These are phyloP conservation scores for Neoitamus cyanurus DNA, from an alignment of 2,888 invertebrate genomes.

Conservation along the genomic window DNA sequence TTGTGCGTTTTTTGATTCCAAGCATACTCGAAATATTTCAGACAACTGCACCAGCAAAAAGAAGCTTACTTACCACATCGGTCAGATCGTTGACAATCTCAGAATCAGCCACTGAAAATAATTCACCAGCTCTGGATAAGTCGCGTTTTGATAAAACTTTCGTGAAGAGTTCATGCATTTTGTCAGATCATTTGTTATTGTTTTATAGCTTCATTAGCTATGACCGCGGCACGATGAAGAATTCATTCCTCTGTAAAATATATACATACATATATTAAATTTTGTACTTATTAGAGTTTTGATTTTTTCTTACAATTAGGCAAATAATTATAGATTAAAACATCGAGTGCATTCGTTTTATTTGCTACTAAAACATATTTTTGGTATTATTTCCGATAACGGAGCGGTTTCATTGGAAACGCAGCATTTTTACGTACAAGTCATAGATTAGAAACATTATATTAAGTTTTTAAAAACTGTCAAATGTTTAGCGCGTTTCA, in stretches of 20 bases:
- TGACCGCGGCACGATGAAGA: neutral
- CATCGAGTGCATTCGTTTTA: too few species aligned
- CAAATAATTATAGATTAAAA: too few species aligned
- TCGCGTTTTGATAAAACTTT: slow-evolving; percentile 91
- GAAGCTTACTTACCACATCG: slow-evolving; percentile 76
- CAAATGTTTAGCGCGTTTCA: too few species aligned
- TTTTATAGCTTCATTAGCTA: slow-evolving; percentile 10
- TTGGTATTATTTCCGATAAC: too few species aligned
- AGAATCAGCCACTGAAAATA: slow-evolving; percentile 88
- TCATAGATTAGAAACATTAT: too few species aligned
- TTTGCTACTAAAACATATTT: too few species aligned
- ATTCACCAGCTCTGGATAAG: slow-evolving; percentile 89
- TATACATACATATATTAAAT: neutral
- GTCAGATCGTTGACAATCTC: slow-evolving; percentile 87
- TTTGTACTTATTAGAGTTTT: too few species aligned
- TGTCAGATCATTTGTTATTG: slow-evolving; percentile 57
- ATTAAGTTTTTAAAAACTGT: too few species aligned
- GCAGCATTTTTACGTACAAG: too few species aligned
- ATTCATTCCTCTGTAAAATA: neutral
- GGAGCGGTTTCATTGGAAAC: too few species aligned
- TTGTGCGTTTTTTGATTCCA: neutral
- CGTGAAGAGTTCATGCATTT: slow-evolving; percentile 91
- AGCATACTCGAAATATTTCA: neutral
- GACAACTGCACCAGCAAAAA: neutral
- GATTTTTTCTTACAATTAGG: too few species aligned